Base-by-base conservation (phyloP, 2,113 vertebrate genomes). In the Galbula dea region DNA sequence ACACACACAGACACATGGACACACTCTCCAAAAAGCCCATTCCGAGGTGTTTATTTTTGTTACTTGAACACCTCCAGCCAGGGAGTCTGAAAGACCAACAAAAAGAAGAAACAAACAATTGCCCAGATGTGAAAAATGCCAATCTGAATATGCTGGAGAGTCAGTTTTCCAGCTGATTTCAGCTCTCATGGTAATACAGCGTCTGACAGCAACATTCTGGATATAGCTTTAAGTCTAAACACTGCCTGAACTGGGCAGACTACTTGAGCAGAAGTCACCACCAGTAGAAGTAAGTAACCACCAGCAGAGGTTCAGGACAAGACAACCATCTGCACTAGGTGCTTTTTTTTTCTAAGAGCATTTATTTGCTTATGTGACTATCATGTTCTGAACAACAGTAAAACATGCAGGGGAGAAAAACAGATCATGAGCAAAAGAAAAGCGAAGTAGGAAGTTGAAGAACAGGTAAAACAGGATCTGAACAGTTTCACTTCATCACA, bases 401-500 rank as follows among this genome's bases (percentile, higher is more conserved):
- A 86, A 78, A 59, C 55, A 61, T 21, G 41, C 62, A 67, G 29
- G 9, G 41, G 78, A 59, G 24, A 34, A 46, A 82, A 67, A n/a
- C 73, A 55, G 41, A 41, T 75, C 84, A 85, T 1, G 15, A 79
- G 65, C 62, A 88, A 88, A 86, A 51, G 11, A 72, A 91, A 91
- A 82, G 59, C 65, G 66, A 93, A 95, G 57, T 82, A 85, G 80
- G 83, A 97, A 94, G 92, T 34, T 57, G 88, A 72, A 88, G 83
- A 95, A 95, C 95, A 77, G 77, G 92, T 90, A 94, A 93, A 93
- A 95, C 94, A 26, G 49, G 87, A 83, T 88, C 82, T 36, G 55
- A 88, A 74, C 48, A 94, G 89, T 93, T 96, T 94, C 93, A 77
- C 75, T 95, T 96, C 91, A 94, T 93, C 89, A 96, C 80, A 93